Conservation (phyloP, 2,113 vertebrate species). For the Nothobranchius kuhntae region DNA sequence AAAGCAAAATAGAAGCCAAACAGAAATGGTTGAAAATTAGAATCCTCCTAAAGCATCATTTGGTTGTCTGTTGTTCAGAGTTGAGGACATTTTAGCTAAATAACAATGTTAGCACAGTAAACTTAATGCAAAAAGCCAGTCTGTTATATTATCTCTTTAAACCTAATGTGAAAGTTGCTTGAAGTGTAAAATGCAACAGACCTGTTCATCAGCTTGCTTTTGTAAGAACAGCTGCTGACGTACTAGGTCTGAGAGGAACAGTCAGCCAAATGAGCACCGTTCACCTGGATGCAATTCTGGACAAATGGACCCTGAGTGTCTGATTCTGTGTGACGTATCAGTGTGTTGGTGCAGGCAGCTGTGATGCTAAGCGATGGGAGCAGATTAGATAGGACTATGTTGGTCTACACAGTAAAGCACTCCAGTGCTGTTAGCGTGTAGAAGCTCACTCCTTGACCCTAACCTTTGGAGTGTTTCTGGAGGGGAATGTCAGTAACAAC, state of each 20-base stretch:
- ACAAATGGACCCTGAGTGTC: constrained; percentile 3
- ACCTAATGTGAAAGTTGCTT: too few species aligned
- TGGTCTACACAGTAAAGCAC: constrained; percentile 19
- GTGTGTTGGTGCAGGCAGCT: constrained; percentile 2
- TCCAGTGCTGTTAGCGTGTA: constrained; percentile 6
- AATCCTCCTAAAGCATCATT: too few species aligned
- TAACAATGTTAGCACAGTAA: too few species aligned
- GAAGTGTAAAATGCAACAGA: too few species aligned
- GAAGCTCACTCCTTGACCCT: background rate
- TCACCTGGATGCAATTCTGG: background rate
- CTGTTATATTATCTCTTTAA: too few species aligned
- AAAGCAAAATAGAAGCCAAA: too few species aligned
- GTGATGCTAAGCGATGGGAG: constrained; percentile 22
- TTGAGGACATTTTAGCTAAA: too few species aligned
- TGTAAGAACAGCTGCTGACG: background rate
- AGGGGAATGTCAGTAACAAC: constrained; percentile 9
- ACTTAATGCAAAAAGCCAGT: too few species aligned
- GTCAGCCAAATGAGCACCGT: background rate
- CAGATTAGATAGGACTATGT: constrained; percentile 14
- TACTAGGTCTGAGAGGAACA: background rate
- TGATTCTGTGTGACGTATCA: constrained; percentile 20
- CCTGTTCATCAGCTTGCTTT: too few species aligned
- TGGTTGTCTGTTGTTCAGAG: too few species aligned
- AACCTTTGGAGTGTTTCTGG: background rate
- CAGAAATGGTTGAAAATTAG: too few species aligned